These are phyloP conservation scores for Anguilla obscura DNA, from an alignment of 2,797 vertebrate genomes.

Conservation along the genomic window DNA sequence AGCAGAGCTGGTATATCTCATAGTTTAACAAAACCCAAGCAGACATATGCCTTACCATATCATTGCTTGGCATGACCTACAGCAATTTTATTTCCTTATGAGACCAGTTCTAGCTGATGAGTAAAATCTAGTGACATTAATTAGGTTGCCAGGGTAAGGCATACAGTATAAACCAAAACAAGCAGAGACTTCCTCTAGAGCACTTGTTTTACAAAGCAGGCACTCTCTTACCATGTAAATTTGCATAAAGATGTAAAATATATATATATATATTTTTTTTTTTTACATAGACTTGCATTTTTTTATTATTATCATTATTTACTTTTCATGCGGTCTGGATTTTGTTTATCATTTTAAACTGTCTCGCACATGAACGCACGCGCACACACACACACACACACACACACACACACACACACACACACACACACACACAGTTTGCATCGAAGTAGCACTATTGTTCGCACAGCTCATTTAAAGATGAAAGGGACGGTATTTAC, in stretches of 20 bases:
- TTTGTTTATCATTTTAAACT: background rate
- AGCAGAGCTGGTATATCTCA: background rate
- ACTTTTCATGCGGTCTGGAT: background rate
- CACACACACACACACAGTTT: background rate
- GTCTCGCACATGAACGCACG: too few relatives aligned
- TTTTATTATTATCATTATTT: background rate
- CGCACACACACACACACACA: too few relatives aligned
- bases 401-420: too few relatives aligned
- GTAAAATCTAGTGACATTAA: background rate
- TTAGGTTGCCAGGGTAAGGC: background rate
- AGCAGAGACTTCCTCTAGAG: background rate
- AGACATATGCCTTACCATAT: background rate
- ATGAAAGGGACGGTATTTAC: conserved; percentile 60
- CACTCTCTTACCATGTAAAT: background rate
- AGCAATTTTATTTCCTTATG: background rate
- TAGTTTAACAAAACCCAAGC: background rate
- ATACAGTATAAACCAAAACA: background rate
- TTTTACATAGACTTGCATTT: background rate
- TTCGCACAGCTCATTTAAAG: conserved; percentile 57
- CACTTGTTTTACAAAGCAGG: background rate
- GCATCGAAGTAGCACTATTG: conserved; percentile 36
- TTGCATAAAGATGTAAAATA: background rate
- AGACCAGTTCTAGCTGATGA: background rate
- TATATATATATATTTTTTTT: background rate
- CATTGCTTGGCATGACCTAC: background rate